Percentiles rank a stretch among this genome's conserved stretches.
phyloP scores from a whole-genome alignment of 2,888 invertebrate species.

The Shargacucullia verbasci region DNA sequence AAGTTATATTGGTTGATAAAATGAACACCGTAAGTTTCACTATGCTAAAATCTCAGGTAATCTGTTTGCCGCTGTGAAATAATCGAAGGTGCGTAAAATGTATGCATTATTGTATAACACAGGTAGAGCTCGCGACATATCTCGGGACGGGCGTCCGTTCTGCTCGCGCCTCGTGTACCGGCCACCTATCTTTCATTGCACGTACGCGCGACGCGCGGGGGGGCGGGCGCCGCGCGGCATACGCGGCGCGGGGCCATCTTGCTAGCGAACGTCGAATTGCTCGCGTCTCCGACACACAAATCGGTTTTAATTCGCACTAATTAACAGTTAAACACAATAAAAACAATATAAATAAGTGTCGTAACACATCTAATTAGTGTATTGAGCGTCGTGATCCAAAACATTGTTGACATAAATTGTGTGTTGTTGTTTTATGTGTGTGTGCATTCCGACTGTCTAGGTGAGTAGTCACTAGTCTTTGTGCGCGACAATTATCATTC shows the following conservation, averaged over 20 bases:
- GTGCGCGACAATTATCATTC: conserved; percentile 89
- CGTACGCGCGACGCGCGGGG: conserved; percentile 85
- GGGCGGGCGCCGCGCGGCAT: conserved; percentile 79
- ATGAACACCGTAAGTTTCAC: neutral
- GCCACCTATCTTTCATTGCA: conserved; percentile 89
- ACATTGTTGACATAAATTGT: conserved; percentile 78
- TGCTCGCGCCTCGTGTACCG: conserved; percentile 71
- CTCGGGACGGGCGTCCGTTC: conserved; percentile 68
- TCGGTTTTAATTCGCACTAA: conserved; percentile 86
- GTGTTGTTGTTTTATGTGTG: conserved; percentile 81
- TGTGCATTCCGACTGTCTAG: conserved; percentile 85
- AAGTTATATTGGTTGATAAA: too few species aligned
- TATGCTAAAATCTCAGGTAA: neutral
- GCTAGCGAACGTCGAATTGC: conserved; percentile 85
- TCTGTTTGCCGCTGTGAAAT: too few species aligned
- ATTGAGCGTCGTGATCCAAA: conserved; percentile 60
- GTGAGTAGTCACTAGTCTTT: conserved; percentile 86
- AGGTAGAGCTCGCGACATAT: conserved; percentile 59
- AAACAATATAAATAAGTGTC: conserved; percentile 70
- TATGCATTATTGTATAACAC: neutral
- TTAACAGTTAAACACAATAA: conserved; percentile 78
- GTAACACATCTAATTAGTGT: conserved; percentile 66
- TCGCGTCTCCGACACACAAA: conserved; percentile 85
- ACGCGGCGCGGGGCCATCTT: conserved; percentile 88
- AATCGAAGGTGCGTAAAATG: conserved; percentile 1